A percentile compares a stretch with the other conserved stretches of the same genome.
Conservation (phyloP, 2,888 invertebrate species). For the Notodonta dromedarius region DNA sequence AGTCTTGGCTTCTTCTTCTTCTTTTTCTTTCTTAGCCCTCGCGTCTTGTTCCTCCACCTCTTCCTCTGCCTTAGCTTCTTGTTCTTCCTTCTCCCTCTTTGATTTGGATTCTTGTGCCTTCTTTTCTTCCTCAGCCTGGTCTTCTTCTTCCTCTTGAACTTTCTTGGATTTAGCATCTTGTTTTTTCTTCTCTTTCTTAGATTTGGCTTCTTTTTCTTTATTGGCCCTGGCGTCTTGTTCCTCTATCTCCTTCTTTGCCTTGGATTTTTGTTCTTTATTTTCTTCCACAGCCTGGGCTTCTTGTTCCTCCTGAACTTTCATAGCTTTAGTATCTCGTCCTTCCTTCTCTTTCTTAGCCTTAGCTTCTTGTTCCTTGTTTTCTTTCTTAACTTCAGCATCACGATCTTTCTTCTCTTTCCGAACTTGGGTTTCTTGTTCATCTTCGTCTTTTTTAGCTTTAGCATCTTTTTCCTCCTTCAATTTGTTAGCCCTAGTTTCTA, state of each 20-base stretch:
- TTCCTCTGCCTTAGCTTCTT: slow-evolving; percentile 10
- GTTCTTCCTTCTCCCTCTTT: slow-evolving; percentile 7
- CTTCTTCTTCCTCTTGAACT: slow-evolving; percentile 18
- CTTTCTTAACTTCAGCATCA: slow-evolving; percentile 13
- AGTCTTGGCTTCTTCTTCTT: slow-evolving; percentile 16
- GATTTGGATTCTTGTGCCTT: slow-evolving; percentile 8
- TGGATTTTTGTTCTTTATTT: slow-evolving; percentile 16
- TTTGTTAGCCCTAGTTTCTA: slow-evolving; percentile 8
- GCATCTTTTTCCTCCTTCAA: slow-evolving; percentile 20
- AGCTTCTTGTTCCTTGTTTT: slow-evolving; percentile 17
- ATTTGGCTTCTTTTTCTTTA: slow-evolving; percentile 1
- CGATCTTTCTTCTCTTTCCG: slow-evolving; percentile 7
- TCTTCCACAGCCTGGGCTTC: slow-evolving; percentile 3
- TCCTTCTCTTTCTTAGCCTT: slow-evolving; percentile 6
- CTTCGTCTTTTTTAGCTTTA: slow-evolving; percentile 11
- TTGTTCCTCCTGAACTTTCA: slow-evolving; percentile 10
- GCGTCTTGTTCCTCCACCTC: slow-evolving; percentile 8
- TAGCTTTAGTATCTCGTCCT: slow-evolving; percentile 6
- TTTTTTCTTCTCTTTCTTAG: slow-evolving; percentile 8
- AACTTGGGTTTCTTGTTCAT: slow-evolving; percentile 1
- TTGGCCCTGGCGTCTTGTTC: background rate
- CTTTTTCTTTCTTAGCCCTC: slow-evolving; percentile 9
- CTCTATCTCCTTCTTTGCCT: background rate
- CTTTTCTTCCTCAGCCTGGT: background rate
- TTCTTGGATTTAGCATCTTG: background rate